A percentile compares a stretch with the other conserved stretches of the same genome.
These are phyloP conservation scores for cat (Felis catus) DNA, from an alignment of 2,113 vertebrate genomes.

Conservation along the genomic window F.catus_Fca126_mat1.0 CM031418.1:99146501-99147000, in stretches of 20 bases:
- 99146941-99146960: not conserved
- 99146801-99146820: not conserved
- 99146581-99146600: not conserved
- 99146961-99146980: not conserved
- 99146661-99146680: not conserved
- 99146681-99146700: not conserved
- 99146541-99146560: not conserved
- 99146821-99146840: not conserved
- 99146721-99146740: not conserved
- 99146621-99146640: not conserved
- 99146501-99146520: not conserved
- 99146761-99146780: not conserved
- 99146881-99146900: not conserved
- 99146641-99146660: not conserved
- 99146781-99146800: not conserved
- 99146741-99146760: not conserved
- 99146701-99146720: not conserved
- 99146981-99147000: constrained; percentile 2
- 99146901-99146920: not conserved
- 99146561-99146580: not conserved
- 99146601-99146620: not conserved
- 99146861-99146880: not conserved
- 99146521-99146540: not conserved
- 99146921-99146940: not conserved
- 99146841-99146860: not conserved